A percentile compares a stretch with the other conserved stretches of the same genome.
Evolutionary conservation across 37 sponge, comb jelly and placozoan species (phyloP).

Genomic region (Crambe crambe): DNA sequence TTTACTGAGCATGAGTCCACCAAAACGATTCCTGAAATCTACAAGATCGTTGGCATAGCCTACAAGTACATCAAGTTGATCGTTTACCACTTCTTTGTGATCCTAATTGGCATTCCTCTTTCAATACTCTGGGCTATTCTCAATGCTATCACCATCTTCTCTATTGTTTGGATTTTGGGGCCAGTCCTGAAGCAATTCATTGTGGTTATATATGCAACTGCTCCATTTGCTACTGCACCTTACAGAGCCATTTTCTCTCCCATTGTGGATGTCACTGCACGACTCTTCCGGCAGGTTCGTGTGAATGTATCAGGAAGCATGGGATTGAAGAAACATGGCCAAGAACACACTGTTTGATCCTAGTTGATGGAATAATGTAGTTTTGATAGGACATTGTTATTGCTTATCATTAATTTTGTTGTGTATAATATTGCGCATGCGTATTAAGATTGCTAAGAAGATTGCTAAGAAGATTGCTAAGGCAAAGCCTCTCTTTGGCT

Average conservation of each 20-base stretch:
- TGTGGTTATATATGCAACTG: conserved; percentile 8
- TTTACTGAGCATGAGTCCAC: conserved; percentile 55
- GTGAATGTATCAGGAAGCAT: no score
- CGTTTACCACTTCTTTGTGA: conserved; percentile 38
- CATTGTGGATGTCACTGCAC: conserved; percentile 32
- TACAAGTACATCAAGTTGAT: conserved; percentile 49
- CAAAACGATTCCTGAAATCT: conserved; percentile 1
- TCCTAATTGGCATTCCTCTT: conserved; percentile 29
- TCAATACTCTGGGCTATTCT: conserved; percentile 35
- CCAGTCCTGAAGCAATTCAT: conserved; percentile 20
- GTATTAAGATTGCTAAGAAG: no score
- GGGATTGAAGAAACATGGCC: no score
- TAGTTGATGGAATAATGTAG: no score
- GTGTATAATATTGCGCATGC: no score
- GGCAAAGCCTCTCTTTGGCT: no score
- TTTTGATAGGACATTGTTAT: no score
- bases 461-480: no score
- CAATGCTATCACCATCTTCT: conserved; percentile 20
- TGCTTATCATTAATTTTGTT: no score
- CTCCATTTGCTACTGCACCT: conserved; percentile 11
- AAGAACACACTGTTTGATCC: no score
- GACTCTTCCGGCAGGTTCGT: no score
- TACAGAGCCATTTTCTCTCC: conserved; percentile 19
- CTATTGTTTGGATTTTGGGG: conserved; percentile 16
- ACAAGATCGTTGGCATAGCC: not conserved